These are phyloP conservation scores for Pseudomyrmex concolor DNA, from an alignment of 1,140 invertebrate genomes.

Conservation along the genomic window DNA sequence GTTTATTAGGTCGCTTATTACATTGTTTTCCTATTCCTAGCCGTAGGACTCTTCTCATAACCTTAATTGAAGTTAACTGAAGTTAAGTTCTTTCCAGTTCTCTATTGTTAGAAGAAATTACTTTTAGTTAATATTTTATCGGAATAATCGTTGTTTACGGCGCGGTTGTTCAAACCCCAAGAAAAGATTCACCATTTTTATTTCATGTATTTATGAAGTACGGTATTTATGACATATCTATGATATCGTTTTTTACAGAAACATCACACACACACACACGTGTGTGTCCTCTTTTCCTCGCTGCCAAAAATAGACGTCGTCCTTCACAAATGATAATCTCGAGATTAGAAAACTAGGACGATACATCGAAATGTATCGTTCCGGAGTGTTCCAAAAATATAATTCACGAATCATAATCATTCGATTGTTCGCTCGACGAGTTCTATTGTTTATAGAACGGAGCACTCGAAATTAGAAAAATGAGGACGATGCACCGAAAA, in stretches of 20 bases:
- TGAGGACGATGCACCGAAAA: conserved; percentile 14
- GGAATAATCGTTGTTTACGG: too few relatives aligned
- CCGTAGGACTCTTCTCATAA: not conserved
- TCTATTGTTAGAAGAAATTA: not conserved
- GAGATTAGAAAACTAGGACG: conserved; percentile 33
- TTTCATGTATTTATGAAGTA: too few relatives aligned
- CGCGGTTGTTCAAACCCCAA: too few relatives aligned
- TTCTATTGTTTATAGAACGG: not conserved
- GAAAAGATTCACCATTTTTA: too few relatives aligned
- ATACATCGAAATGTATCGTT: not conserved
- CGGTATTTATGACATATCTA: too few relatives aligned
- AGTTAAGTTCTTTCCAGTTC: not conserved
- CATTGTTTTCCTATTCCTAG: conserved; percentile 31
- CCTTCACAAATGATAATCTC: not conserved
- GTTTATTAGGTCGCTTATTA: conserved; percentile 33
- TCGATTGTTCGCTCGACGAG: not conserved
- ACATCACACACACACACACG: too few relatives aligned
- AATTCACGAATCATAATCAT: conserved; percentile 19
- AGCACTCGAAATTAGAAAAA: conserved; percentile 18
- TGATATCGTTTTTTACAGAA: too few relatives aligned
- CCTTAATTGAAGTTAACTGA: conserved; percentile 36
- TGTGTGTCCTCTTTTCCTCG: not conserved
- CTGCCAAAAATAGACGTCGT: not conserved
- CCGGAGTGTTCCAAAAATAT: not conserved
- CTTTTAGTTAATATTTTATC: too few relatives aligned